These are phyloP conservation scores for Drosophila neotestacea DNA, from an alignment of 2,888 invertebrate genomes.

Conservation along the genomic window DNA sequence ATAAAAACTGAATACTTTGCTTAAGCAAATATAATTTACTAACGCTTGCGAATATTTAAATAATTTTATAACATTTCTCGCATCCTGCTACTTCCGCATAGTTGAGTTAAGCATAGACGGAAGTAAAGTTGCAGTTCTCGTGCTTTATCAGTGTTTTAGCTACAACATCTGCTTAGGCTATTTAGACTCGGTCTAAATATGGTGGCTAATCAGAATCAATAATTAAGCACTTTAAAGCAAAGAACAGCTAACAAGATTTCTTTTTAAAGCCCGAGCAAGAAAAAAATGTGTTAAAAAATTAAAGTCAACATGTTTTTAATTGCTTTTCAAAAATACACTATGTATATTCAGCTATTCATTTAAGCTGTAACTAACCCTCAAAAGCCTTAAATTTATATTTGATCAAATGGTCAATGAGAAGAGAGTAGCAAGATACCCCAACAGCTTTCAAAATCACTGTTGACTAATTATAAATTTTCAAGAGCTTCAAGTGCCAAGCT, in stretches of 20 bases:
- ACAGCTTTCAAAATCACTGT: background rate
- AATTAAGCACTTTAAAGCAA: conserved; percentile 12
- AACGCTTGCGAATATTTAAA: conserved; percentile 22
- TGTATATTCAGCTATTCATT: too few relatives aligned
- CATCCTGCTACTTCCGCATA: background rate
- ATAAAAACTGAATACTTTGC: conserved; percentile 36
- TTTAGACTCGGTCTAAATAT: background rate
- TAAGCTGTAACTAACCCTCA: too few relatives aligned
- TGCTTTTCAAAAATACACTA: background rate
- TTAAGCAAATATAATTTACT: conserved; percentile 43
- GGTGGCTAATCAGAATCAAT: conserved; percentile 4
- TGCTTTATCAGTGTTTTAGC: conserved; percentile 55
- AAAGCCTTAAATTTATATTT: too few relatives aligned
- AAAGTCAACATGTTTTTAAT: too few relatives aligned
- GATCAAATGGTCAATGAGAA: too few relatives aligned
- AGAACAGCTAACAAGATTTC: background rate
- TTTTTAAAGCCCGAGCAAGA: background rate
- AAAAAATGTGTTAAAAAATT: too few relatives aligned
- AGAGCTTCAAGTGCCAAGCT: too few relatives aligned
- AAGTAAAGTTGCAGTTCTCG: conserved; percentile 33
- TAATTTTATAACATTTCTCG: conserved; percentile 15
- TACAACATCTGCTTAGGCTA: conserved; percentile 17
- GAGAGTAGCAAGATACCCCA: background rate
- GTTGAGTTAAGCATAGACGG: conserved; percentile 6
- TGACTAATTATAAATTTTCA: too few relatives aligned